Conservation (phyloP, 2,113 vertebrate species). For the Tupaia chinensis region DNA sequence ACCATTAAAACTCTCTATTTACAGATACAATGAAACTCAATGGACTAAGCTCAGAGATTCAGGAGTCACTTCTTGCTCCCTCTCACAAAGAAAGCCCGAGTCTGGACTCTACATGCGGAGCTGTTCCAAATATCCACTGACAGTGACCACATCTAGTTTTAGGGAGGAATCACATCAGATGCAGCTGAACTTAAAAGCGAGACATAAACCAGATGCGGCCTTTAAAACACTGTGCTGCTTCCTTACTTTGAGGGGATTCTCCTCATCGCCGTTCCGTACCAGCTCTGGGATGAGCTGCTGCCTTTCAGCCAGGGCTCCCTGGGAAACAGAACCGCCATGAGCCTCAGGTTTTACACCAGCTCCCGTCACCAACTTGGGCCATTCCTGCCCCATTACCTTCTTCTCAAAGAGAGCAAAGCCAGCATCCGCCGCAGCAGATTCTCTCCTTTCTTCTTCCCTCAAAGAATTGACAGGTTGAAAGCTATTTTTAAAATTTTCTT, state of each 20-base stretch:
- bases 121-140: background rate
- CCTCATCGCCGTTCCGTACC: slow-evolving; percentile 91
- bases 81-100: slow-evolving; percentile 21
- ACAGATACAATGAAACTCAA: slow-evolving; percentile 43
- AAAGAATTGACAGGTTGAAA: slow-evolving; percentile 95
- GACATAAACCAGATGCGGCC: background rate
- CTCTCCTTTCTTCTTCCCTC: slow-evolving; percentile 94
- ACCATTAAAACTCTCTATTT: slow-evolving; percentile 36
- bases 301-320: slow-evolving; percentile 92
- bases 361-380: background rate
- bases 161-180: background rate
- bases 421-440: slow-evolving; percentile 97
- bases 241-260: slow-evolving; percentile 89
- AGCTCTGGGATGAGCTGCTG: slow-evolving; percentile 92
- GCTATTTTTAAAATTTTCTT: slow-evolving; percentile 98
- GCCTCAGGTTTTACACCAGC: background rate
- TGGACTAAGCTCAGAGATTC: slow-evolving; percentile 9
- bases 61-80: background rate
- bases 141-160: background rate
- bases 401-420: slow-evolving; percentile 98
- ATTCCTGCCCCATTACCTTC: slow-evolving; percentile 90
- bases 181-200: background rate
- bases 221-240: background rate
- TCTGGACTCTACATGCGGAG: background rate
- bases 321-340: slow-evolving; percentile 68